Evolutionary conservation across 2,113 vertebrate species (phyloP).

Genomic region (Siniperca chuatsi): DNA sequence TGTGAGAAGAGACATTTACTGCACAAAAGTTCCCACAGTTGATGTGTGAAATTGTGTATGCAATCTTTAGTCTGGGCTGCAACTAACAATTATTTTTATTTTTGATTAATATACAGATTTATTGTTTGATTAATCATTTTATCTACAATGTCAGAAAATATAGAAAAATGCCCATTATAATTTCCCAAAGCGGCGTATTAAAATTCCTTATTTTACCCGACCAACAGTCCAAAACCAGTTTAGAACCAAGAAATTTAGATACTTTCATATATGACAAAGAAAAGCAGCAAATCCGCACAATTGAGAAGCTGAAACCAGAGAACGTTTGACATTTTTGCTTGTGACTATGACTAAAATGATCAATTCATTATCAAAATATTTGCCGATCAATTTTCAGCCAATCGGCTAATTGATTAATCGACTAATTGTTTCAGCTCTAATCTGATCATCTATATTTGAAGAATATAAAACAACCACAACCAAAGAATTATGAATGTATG

Average conservation of each 20-base stretch:
- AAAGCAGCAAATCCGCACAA: background rate
- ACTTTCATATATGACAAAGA: background rate
- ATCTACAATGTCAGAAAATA: background rate
- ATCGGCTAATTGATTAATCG: too few species aligned
- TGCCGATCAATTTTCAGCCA: background rate
- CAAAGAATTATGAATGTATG: background rate
- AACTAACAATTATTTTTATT: background rate
- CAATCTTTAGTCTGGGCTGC: background rate
- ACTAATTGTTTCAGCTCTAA: background rate
- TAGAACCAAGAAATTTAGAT: background rate
- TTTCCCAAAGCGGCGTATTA: background rate
- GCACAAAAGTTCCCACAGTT: background rate
- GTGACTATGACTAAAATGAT: background rate
- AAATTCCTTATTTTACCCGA: background rate
- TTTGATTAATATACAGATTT: background rate
- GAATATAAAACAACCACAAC: background rate
- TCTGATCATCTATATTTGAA: background rate
- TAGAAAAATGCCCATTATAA: background rate
- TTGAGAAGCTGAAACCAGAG: background rate
- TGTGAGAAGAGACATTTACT: conserved; percentile 6
- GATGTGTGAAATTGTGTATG: background rate
- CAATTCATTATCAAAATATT: background rate
- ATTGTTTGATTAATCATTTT: background rate
- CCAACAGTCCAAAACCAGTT: background rate
- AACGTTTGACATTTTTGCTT: background rate